Evolutionary conservation across 2,888 invertebrate genomes (phyloP), one percentile per base, ranked within the genome.

Genomic region (Hirtodrosophila trivittata): DNA sequence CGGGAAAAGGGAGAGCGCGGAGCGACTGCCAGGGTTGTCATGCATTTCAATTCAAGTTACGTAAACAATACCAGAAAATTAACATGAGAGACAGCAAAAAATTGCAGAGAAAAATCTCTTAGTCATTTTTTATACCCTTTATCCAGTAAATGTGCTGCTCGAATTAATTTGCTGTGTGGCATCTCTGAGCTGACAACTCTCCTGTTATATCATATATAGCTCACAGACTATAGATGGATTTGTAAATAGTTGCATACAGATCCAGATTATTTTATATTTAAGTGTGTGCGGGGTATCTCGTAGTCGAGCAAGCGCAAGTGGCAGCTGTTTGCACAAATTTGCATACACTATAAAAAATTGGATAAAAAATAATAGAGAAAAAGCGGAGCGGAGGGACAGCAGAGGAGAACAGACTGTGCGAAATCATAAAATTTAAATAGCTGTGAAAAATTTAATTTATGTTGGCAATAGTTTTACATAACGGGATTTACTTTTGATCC

Each of bases 371-470:
- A 55, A 30, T 42, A 37, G 4, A n/a, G 13, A 43, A n/a, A 26
- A 16, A 12, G 5, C 25, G 6, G 28, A n/a, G 28, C 2, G 28
- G 28, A 28, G 28, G 5, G 18, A 21, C 5, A 21, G 18, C 18
- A 32, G 16, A 28, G 9, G 14, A 32, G 9, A 3, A 49, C n/a
- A n/a, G n/a, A 25, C 26, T 18, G 45, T 33, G 64, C 25, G 5
- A 21, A 56, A 49, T 39, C 39, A 37, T 46, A 37, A 46, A 43
- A 47, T 49, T 45, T 49, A 59, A 59, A 63, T 26, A 33, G 32
- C 46, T 42, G 62, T 66, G 57, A 75, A 60, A 62, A 71, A 71
- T 56, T 52, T 46, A 41, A 70, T 71, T 71, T 54, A 71, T 70
- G 33, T 30, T 33, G 18, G 46, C 28, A 65, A 55, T 55, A 66